These are phyloP conservation scores for Columba livia DNA, from an alignment of 2,113 vertebrate genomes.

Conservation along the genomic window DNA sequence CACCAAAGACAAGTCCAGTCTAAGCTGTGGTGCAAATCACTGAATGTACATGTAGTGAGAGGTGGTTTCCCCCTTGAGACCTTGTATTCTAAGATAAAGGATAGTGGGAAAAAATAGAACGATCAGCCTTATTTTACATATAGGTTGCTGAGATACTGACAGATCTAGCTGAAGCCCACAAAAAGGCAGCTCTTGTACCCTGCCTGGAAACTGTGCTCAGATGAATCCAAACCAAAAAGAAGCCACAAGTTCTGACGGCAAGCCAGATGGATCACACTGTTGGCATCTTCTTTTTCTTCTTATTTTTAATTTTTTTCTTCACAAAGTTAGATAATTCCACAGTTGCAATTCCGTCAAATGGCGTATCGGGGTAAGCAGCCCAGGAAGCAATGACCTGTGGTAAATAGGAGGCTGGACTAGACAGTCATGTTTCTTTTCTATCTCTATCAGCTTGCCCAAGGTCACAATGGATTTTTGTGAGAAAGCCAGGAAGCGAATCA, in stretches of 20 bases:
- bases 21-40: background rate
- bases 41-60: accelerated
- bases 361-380: background rate
- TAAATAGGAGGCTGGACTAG: background rate
- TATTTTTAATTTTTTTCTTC: background rate
- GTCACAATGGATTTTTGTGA: background rate
- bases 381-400: background rate
- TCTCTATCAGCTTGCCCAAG: background rate
- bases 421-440: background rate
- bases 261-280: background rate
- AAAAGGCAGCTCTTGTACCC: background rate
- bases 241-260: background rate
- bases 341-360: background rate
- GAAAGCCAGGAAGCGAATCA: background rate
- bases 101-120: background rate
- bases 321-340: background rate
- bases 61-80: background rate
- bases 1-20: background rate
- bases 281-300: background rate
- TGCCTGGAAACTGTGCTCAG: background rate
- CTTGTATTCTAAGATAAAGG: background rate
- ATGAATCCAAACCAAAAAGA: background rate
- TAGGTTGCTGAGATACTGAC: background rate
- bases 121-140: background rate
- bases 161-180: background rate